Percentiles rank a stretch among this genome's conserved stretches.
Evolutionary conservation across 2,113 vertebrate species (phyloP).

Genomic region (Aplodontia rufa): DNA sequence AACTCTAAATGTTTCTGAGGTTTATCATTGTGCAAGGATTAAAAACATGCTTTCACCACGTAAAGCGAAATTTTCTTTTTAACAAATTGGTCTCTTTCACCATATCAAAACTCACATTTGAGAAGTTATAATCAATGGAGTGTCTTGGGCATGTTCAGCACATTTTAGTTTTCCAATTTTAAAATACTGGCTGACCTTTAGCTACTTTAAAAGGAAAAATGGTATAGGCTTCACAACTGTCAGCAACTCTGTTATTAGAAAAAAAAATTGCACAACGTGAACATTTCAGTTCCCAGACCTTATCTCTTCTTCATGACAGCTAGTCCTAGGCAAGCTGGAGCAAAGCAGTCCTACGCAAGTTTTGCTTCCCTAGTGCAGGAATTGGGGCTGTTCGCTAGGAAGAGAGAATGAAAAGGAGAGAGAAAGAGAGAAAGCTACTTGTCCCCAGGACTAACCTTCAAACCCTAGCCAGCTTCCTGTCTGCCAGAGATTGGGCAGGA

Average conservation of each 20-base stretch:
- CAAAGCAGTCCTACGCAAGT: background rate
- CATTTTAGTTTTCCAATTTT: conserved; percentile 17
- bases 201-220: conserved; percentile 28
- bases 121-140: background rate
- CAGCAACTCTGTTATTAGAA: conserved; percentile 51
- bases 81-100: background rate
- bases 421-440: background rate
- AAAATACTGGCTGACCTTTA: conserved; percentile 52
- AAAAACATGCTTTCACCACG: background rate
- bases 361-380: background rate
- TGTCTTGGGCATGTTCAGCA: background rate
- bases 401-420: background rate
- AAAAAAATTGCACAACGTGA: background rate
- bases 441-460: background rate
- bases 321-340: background rate
- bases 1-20: background rate
- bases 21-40: background rate
- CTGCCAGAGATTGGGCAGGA: background rate
- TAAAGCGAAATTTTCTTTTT: background rate
- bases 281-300: conserved; percentile 34
- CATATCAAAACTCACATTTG: background rate
- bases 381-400: background rate
- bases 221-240: background rate
- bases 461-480: background rate
- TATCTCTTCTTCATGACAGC: conserved; percentile 8